Base-by-base conservation (phyloP, 2,888 invertebrate genomes). In the Cerceris ruficornis region DNA sequence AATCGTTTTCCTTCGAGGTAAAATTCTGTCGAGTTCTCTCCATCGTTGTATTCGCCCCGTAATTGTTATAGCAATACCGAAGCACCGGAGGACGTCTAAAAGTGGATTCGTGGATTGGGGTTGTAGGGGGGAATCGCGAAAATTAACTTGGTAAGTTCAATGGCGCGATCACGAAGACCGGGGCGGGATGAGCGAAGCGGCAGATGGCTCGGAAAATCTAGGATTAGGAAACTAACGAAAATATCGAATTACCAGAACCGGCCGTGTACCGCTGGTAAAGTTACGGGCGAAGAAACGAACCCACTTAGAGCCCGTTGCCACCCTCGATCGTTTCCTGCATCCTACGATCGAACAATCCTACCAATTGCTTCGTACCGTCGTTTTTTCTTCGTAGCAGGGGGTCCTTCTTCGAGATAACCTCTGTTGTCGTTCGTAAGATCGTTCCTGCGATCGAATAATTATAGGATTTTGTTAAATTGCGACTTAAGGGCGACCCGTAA, bases 141-240 rank as follows among this genome's bases (percentile, higher is more conserved):
- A 83, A 83, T 83, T 76, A 83, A 80, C 83, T 67, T 28, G 67
- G 9, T 59, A 61, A 41, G 41, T 75, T 78, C 64, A 75, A 68
- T 75, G 66, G 74, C 61, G 69, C 69, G 77, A 69, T 61, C 57
- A 52, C 55, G 28, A 28, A 28, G 28, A 46, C 46, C 46, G 9
- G n/a, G 57, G 66, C 43, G 64, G 65, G 58, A 71, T 58, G 59
- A 70, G 58, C 66, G 66, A 15, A 81, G 77, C 82, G 86, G 80
- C 90, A 89, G 89, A 90, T 90, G 90, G 89, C 85, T 84, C 72
- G 89, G 89, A 89, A 89, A 89, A 90, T 89, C 86, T 86, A 86
- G 89, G 86, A 90, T 90, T 90, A 89, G 85, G 84, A 84, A 86
- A 88, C 85, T 89, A 86, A 87, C 87, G 90, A 89, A 89, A 88